A percentile compares a stretch with the other conserved stretches of the same genome.
These are phyloP conservation scores for Mesoligia furuncula DNA, from an alignment of 2,888 invertebrate species.

Conservation along the genomic window DNA sequence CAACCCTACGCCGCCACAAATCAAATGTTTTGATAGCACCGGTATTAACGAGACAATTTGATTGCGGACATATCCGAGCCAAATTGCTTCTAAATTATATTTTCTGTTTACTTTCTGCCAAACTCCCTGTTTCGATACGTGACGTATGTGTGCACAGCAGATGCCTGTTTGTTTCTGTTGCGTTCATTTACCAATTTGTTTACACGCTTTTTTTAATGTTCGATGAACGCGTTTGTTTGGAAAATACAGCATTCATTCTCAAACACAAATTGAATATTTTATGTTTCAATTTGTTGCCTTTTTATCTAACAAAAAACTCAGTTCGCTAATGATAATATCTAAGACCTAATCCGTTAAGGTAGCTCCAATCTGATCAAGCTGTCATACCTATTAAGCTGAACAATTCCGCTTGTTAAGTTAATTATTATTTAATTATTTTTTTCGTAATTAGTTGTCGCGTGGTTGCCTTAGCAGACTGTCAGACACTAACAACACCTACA, in stretches of 20 bases:
- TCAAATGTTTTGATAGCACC: conserved; percentile 91
- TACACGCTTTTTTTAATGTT: conserved; percentile 77
- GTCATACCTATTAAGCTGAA: conserved; percentile 71
- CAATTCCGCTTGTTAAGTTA: conserved; percentile 71
- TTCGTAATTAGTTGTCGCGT: conserved; percentile 68
- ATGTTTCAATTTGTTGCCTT: conserved; percentile 41
- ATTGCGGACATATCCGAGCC: conserved; percentile 90
- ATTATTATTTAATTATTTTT: conserved; percentile 66
- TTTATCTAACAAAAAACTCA: conserved; percentile 40
- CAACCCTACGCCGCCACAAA: conserved; percentile 83
- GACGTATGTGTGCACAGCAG: conserved; percentile 80
- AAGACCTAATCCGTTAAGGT: conserved; percentile 63
- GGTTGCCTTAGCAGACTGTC: conserved; percentile 57
- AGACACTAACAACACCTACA: conserved; percentile 67
- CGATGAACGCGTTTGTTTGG: conserved; percentile 68
- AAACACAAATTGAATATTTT: conserved; percentile 43
- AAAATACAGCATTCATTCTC: conserved; percentile 27
- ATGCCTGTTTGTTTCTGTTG: conserved; percentile 84
- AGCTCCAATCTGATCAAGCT: conserved; percentile 74
- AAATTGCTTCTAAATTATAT: conserved; percentile 91
- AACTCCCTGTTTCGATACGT: conserved; percentile 87
- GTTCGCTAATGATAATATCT: conserved; percentile 51
- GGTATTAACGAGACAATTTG: conserved; percentile 91
- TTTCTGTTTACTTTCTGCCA: conserved; percentile 90
- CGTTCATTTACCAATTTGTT: conserved; percentile 85